Evolutionary conservation across 64 coral and sea anemone species (phyloP).

Genomic region (Pocillopora damicornis): DNA sequence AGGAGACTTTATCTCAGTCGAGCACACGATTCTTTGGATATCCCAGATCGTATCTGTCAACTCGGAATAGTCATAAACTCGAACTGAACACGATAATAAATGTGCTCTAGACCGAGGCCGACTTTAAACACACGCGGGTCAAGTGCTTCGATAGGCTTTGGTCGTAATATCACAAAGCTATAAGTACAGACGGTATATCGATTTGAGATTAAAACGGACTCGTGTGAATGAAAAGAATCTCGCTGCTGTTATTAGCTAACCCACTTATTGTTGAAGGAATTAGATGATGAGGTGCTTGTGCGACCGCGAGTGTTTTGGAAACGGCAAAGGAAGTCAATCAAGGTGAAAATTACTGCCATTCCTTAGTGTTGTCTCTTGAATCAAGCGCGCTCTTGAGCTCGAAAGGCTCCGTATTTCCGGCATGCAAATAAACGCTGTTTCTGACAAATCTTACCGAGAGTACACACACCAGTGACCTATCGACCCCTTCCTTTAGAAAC

Average conservation of each 20-base stretch:
- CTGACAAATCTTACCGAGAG: constrained; percentile 61
- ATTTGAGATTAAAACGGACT: constrained; percentile 31
- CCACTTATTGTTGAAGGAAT: neutral
- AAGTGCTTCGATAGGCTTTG: constrained; percentile 31
- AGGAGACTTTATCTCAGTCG: constrained; percentile 17
- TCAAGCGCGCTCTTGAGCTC: constrained; percentile 28
- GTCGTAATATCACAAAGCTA: neutral
- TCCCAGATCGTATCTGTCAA: constrained; percentile 35
- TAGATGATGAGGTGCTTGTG: neutral
- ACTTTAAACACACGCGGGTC: constrained; percentile 13
- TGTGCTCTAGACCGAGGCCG: neutral
- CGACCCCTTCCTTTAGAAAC: constrained; percentile 69
- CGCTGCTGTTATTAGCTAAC: neutral
- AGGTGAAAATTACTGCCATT: constrained; percentile 33
- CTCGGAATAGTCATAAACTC: constrained; percentile 6
- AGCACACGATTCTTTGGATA: neutral
- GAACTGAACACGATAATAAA: neutral
- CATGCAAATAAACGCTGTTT: constrained; percentile 68
- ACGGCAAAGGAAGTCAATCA: neutral
- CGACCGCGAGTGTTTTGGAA: constrained; percentile 8
- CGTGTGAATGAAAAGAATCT: constrained; percentile 13
- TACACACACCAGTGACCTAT: constrained; percentile 84
- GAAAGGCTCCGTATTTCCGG: constrained; percentile 69
- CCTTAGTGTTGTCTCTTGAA: constrained; percentile 52
- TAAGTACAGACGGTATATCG: constrained; percentile 24